Conservation (phyloP, 2,888 invertebrate genomes). For the Neuroscelio doddi region DNA sequence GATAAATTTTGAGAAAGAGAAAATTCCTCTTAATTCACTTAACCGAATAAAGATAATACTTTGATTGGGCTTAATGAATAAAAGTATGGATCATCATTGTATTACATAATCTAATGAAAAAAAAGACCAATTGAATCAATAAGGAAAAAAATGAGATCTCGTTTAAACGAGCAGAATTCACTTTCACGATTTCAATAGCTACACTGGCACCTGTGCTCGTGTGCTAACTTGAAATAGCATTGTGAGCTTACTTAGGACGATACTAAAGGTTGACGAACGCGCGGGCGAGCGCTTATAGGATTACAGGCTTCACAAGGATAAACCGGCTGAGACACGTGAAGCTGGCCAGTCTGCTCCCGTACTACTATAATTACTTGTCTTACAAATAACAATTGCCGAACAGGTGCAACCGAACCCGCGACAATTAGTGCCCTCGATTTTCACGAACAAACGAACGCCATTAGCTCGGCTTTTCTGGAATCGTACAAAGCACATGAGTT, state of each 20-base stretch:
- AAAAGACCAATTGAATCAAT: too few species aligned
- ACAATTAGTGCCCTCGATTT: constrained; percentile 35
- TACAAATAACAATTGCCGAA: constrained; percentile 50
- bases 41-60: too few species aligned
- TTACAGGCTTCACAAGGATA: constrained; percentile 52
- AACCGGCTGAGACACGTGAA: constrained; percentile 42
- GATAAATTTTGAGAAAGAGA: too few species aligned
- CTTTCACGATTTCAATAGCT: constrained; percentile 30
- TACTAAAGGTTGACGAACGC: constrained; percentile 55
- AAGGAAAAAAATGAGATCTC: too few species aligned
- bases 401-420: constrained; percentile 42
- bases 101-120: too few species aligned
- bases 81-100: not conserved
- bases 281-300: constrained; percentile 50
- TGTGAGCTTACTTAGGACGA: constrained; percentile 47
- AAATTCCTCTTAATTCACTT: too few species aligned
- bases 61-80: too few species aligned
- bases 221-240: constrained; percentile 39
- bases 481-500: not conserved
- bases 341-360: constrained; percentile 18
- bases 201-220: constrained; percentile 33
- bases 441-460: constrained; percentile 23
- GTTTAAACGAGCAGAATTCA: constrained; percentile 28
- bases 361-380: constrained; percentile 47
- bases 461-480: constrained; percentile 11